Percentiles rank a stretch among this genome's conserved stretches.
These are phyloP conservation scores for Epirrhoe alternata DNA, from an alignment of 2,888 invertebrate species.

Conservation along the genomic window DNA sequence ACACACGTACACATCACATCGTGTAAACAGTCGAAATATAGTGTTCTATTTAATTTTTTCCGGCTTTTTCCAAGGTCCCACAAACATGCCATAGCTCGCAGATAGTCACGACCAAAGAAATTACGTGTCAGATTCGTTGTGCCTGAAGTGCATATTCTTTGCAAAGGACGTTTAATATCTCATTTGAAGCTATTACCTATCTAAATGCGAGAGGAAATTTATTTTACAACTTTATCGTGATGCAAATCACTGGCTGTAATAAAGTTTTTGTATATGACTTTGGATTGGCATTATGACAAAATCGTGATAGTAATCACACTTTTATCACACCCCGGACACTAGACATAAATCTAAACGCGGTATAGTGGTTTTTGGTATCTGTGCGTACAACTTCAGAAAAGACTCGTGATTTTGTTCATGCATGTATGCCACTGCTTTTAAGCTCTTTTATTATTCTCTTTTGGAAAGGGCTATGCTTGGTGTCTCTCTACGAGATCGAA, in stretches of 20 bases:
- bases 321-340: neutral
- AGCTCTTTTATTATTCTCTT: too few species aligned
- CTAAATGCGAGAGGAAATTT: conserved; percentile 24
- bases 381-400: too few species aligned
- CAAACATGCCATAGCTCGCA: conserved; percentile 30
- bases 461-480: too few species aligned
- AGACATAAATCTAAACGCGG: too few species aligned
- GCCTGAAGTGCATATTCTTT: conserved; percentile 32
- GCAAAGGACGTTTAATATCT: conserved; percentile 28
- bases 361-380: too few species aligned
- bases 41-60: neutral
- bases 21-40: too few species aligned
- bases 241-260: conserved; percentile 5
- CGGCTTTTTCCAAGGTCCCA: conserved; percentile 19
- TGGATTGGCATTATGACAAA: neutral
- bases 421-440: too few species aligned
- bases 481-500: too few species aligned
- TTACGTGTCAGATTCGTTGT: conserved; percentile 40
- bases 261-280: neutral
- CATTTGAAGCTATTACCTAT: conserved; percentile 35
- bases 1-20: too few species aligned
- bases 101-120: conserved; percentile 56
- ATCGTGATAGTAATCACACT: neutral
- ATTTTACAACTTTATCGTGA: conserved; percentile 17
- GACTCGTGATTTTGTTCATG: too few species aligned